These are phyloP conservation scores for Nemapogon koenigi DNA, from an alignment of 2,888 invertebrate genomes.

Conservation along the genomic window DNA sequence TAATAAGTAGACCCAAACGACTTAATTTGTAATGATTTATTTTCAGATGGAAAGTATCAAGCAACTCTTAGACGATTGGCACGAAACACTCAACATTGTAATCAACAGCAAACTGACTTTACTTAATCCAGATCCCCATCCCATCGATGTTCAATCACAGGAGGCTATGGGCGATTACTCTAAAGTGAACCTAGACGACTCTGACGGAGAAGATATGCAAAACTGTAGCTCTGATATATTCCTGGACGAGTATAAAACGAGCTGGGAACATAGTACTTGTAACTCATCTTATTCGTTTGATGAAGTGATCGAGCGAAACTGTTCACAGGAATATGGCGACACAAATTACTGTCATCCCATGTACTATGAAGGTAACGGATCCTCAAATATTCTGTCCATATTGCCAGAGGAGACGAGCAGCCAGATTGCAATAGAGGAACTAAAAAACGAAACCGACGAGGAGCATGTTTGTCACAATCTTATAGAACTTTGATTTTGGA, in stretches of 20 bases:
- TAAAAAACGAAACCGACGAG: constrained; percentile 21
- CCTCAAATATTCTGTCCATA: constrained; percentile 9
- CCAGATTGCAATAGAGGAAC: constrained; percentile 38
- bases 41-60: constrained; percentile 45
- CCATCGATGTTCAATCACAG: constrained; percentile 33
- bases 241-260: constrained; percentile 32
- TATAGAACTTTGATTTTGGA: not conserved
- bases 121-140: constrained; percentile 28
- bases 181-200: constrained; percentile 30
- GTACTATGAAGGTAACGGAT: no score
- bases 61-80: constrained; percentile 46
- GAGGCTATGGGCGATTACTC: constrained; percentile 47
- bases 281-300: not conserved
- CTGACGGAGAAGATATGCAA: constrained; percentile 35
- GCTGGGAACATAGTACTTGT: constrained; percentile 21
- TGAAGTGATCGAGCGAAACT: not conserved
- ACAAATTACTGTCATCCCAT: no score
- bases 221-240: constrained; percentile 25
- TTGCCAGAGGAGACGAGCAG: constrained; percentile 45
- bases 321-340: not conserved
- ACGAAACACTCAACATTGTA: constrained; percentile 40
- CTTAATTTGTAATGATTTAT: constrained; percentile 1
- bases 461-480: constrained; percentile 21
- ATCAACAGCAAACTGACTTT: constrained; percentile 35
- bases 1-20: not conserved